Evolutionary conservation across 2,797 vertebrate species (phyloP).

Genomic region (Graptemys geographica): DNA sequence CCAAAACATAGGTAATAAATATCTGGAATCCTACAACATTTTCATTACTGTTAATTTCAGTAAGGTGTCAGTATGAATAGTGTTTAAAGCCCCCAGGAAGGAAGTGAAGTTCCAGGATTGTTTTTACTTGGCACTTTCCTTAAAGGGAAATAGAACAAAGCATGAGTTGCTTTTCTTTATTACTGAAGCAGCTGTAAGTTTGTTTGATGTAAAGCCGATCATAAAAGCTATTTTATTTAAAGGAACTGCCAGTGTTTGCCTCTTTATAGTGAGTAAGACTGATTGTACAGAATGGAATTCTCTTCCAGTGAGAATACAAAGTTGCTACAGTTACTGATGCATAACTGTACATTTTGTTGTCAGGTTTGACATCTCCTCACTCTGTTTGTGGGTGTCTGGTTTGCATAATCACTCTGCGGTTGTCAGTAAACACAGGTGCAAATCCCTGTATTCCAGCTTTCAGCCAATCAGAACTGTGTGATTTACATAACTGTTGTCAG

Average conservation of each 20-base stretch:
- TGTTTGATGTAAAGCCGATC: conserved; percentile 6
- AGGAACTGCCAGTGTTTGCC: conserved; percentile 32
- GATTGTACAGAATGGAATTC: conserved; percentile 29
- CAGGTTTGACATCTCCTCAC: neutral
- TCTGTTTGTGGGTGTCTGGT: conserved; percentile 29
- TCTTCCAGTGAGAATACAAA: neutral
- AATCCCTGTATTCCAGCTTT: conserved; percentile 4
- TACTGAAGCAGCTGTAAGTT: accelerated
- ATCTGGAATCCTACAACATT: neutral
- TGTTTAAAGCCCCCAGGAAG: neutral
- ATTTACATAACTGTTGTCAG: neutral
- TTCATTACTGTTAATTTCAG: neutral
- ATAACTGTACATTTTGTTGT: conserved; percentile 45
- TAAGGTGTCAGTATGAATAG: neutral
- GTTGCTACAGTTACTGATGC: conserved; percentile 6
- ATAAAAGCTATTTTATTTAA: conserved; percentile 45
- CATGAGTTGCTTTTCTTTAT: neutral
- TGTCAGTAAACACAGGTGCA: conserved; percentile 26
- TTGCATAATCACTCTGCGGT: conserved; percentile 14
- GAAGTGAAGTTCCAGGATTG: neutral
- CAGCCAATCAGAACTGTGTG: neutral
- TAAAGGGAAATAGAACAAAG: neutral
- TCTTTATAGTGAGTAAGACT: conserved; percentile 44
- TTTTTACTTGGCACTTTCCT: neutral
- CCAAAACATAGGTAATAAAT: neutral